Evolutionary conservation across 2,888 invertebrate species (phyloP).

Genomic region (Cactoblastis cactorum): DNA sequence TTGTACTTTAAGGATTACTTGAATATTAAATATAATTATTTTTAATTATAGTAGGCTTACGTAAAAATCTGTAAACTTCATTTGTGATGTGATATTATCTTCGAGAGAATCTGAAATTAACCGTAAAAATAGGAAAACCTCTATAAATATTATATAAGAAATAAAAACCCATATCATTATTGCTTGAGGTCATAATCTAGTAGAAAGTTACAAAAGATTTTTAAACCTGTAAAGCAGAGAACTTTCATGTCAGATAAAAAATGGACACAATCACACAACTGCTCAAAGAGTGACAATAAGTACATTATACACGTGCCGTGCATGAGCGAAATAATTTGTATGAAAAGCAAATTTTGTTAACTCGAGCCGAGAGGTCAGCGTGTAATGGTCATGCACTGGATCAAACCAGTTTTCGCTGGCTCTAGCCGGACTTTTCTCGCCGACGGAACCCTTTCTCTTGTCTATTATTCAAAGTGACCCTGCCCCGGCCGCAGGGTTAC

Average conservation of each 20-base stretch:
- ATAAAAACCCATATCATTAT: too few relatives aligned
- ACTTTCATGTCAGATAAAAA: not conserved
- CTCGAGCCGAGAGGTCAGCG: not conserved
- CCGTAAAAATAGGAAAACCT: too few relatives aligned
- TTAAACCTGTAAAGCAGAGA: not conserved
- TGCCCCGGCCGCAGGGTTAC: conserved; percentile 29
- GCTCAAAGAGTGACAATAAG: not conserved
- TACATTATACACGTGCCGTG: conserved; percentile 1
- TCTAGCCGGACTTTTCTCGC: conserved; percentile 39
- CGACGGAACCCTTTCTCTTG: conserved; percentile 31
- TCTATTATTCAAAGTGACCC: conserved; percentile 42
- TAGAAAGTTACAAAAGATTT: too few relatives aligned
- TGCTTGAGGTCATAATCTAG: too few relatives aligned
- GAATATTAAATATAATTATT: too few relatives aligned
- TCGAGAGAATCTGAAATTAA: too few relatives aligned
- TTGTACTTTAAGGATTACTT: too few relatives aligned
- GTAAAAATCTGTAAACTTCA: too few relatives aligned
- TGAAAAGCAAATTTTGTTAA: conserved; percentile 9
- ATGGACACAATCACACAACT: not conserved
- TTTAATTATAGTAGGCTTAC: too few relatives aligned
- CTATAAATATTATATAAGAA: too few relatives aligned
- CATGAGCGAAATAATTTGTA: conserved; percentile 8
- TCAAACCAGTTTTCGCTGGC: conserved; percentile 32
- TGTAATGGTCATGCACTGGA: conserved; percentile 28
- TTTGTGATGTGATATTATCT: too few relatives aligned